Evolutionary conservation across 2,797 vertebrate species (phyloP).

Genomic region (Phoeniculus purpureus): DNA sequence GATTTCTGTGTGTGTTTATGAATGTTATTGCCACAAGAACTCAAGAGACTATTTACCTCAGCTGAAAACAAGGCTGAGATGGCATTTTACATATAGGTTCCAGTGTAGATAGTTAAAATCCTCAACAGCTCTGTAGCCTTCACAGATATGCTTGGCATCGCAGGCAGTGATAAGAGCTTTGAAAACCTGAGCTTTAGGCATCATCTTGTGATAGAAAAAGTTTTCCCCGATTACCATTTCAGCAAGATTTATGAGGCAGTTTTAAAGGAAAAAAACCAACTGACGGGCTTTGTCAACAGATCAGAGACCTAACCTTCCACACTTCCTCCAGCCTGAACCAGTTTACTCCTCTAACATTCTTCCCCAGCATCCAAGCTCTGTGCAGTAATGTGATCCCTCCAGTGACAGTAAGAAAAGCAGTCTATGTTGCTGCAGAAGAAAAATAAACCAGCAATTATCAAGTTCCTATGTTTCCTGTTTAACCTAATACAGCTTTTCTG

Average conservation of each 20-base stretch:
- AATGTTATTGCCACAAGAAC: not conserved
- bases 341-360: not conserved
- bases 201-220: not conserved
- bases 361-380: not conserved
- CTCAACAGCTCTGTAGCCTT: not conserved
- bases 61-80: not conserved
- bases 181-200: not conserved
- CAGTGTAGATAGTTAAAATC: not conserved
- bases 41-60: not conserved
- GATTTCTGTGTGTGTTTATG: not conserved
- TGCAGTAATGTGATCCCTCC: not conserved
- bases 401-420: slow-evolving; percentile 54
- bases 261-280: not conserved
- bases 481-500: slow-evolving; percentile 7
- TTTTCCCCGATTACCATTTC: not conserved
- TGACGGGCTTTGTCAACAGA: not conserved
- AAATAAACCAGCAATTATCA: slow-evolving; percentile 66
- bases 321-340: fast-evolving
- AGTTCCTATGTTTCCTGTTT: slow-evolving; percentile 68
- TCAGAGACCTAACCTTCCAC: not conserved
- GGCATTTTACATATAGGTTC: not conserved
- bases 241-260: not conserved
- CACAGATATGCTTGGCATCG: not conserved
- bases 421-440: slow-evolving; percentile 32
- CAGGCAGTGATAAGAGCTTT: not conserved